A percentile compares a stretch with the other conserved stretches of the same genome.
Evolutionary conservation across 2,113 vertebrate genomes (phyloP).

Genomic region (Pantherophis guttatus): DNA sequence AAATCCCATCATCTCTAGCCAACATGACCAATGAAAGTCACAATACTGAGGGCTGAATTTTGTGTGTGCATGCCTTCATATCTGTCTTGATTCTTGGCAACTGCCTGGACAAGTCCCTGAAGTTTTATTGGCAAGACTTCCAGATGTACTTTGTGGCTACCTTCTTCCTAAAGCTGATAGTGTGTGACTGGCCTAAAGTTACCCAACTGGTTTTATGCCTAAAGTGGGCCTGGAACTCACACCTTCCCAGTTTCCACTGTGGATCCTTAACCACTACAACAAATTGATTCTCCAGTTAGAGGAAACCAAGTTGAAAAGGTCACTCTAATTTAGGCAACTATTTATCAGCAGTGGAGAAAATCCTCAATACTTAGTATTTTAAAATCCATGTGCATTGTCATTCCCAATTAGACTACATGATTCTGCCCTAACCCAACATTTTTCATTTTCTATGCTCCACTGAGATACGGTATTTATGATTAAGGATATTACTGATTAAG

Average conservation of each 20-base stretch:
- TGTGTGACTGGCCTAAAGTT: background rate
- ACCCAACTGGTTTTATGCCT: background rate
- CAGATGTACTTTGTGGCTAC: background rate
- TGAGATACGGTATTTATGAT: background rate
- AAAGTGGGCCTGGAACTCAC: background rate
- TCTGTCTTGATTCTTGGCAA: background rate
- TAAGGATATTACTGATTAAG: background rate
- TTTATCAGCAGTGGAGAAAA: background rate
- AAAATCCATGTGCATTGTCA: background rate
- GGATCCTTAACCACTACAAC: background rate
- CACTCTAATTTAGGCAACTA: background rate
- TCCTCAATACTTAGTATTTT: background rate
- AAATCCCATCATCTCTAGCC: background rate
- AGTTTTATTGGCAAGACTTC: background rate
- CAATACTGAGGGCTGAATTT: background rate
- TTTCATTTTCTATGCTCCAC: background rate
- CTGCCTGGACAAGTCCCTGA: background rate
- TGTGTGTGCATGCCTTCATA: background rate
- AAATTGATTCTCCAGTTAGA: background rate
- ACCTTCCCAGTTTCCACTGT: background rate
- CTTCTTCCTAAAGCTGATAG: background rate
- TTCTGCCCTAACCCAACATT: background rate
- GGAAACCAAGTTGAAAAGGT: background rate
- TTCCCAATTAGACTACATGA: background rate
- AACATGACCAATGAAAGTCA: background rate